Conservation (phyloP, 2,797 vertebrate species). For the Centroberyx gerrardi region DNA sequence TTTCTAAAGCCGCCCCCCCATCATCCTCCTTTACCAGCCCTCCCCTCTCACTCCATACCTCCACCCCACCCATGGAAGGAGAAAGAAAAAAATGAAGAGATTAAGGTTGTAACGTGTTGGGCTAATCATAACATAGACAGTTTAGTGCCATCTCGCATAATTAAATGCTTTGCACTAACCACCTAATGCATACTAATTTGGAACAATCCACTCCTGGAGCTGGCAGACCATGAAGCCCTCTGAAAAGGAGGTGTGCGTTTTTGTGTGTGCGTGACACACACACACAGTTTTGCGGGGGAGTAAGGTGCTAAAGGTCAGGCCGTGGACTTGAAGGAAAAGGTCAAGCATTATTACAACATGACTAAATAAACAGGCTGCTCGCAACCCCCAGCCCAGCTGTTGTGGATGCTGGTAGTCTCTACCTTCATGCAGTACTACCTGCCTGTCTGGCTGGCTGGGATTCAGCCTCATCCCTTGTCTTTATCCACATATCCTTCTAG, state of each 20-base stretch:
- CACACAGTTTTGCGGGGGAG: constrained; percentile 58
- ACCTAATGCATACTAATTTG: constrained; percentile 88
- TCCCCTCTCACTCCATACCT: constrained; percentile 17
- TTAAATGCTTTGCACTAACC: constrained; percentile 86
- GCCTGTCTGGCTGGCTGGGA: constrained; percentile 58
- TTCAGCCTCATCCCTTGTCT: constrained; percentile 78
- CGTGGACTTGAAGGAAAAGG: constrained; percentile 84
- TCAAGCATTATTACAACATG: constrained; percentile 87
- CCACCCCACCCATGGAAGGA: constrained; percentile 57
- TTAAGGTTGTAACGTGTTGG: constrained; percentile 82
- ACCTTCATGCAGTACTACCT: constrained; percentile 56
- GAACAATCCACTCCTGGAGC: constrained; percentile 82
- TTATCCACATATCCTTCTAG: constrained; percentile 80
- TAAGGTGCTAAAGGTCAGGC: constrained; percentile 83
- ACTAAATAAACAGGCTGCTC: constrained; percentile 84
- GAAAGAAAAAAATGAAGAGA: constrained; percentile 62
- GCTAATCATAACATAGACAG: constrained; percentile 87
- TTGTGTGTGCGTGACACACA: constrained; percentile 33
- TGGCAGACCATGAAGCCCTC: constrained; percentile 81
- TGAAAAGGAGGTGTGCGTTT: constrained; percentile 69
- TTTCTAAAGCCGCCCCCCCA: constrained; percentile 51
- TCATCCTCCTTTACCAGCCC: constrained; percentile 33
- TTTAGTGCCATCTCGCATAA: constrained; percentile 87
- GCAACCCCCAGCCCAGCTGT: constrained; percentile 55
- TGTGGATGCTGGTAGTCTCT: constrained; percentile 43